Evolutionary conservation across 2,113 vertebrate genomes (phyloP).

Genomic region (Lucifuga dentata): DNA sequence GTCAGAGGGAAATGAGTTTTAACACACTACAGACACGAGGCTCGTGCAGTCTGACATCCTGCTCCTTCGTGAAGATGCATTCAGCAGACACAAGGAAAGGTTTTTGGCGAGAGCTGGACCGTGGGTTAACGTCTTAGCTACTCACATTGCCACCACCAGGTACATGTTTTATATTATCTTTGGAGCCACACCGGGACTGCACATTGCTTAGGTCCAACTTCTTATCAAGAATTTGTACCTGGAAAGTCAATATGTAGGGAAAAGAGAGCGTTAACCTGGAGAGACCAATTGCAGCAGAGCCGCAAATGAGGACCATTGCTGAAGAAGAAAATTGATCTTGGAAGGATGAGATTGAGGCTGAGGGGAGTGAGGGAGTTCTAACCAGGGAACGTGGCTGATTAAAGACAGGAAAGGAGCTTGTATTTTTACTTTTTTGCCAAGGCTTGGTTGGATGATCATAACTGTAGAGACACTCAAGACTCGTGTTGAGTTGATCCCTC

Average conservation of each 20-base stretch:
- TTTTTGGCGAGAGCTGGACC: conserved; percentile 2
- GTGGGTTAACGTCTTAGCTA: conserved; percentile 53
- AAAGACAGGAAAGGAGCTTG: background rate
- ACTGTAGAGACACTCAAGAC: conserved; percentile 26
- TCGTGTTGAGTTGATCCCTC: conserved; percentile 30
- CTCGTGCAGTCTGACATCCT: conserved; percentile 53
- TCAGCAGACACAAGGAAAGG: conserved; percentile 33
- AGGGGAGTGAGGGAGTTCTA: background rate
- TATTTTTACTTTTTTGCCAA: too few species aligned
- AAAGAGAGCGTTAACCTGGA: conserved; percentile 55
- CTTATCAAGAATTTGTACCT: conserved; percentile 96
- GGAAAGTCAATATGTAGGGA: conserved; percentile 69
- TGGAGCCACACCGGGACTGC: conserved; percentile 95
- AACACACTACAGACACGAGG: conserved; percentile 45
- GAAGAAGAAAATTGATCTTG: conserved; percentile 12
- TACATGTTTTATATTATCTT: conserved; percentile 96
- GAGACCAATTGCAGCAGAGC: conserved; percentile 22
- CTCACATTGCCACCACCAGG: conserved; percentile 96
- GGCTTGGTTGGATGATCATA: conserved; percentile 22
- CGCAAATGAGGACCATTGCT: conserved; percentile 32
- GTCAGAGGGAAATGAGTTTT: conserved; percentile 2
- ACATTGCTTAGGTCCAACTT: conserved; percentile 95
- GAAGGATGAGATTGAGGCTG: conserved; percentile 20
- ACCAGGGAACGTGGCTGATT: conserved; percentile 2
- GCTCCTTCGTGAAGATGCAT: conserved; percentile 51